Evolutionary conservation across 2,113 vertebrate species (phyloP), one percentile per base, ranked within the genome.

Genomic region (Odontophorus gujanensis): DNA sequence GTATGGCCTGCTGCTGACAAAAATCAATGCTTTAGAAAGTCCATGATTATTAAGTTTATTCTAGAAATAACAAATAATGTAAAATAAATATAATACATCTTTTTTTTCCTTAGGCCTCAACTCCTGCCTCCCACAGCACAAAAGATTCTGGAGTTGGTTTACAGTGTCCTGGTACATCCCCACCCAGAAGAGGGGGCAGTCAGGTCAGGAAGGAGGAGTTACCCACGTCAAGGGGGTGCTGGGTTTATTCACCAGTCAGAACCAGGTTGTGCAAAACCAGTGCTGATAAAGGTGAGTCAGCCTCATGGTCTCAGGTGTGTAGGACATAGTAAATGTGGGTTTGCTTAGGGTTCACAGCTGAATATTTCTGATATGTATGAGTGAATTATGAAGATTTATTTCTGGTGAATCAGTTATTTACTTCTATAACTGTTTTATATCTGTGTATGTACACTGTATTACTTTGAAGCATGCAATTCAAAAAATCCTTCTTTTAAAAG

Each of bases 81-180:
- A 38, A 38, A 7, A 38, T 38, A 38, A 62, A 34, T 34, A 28
- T 21, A 71, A 81, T 28, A 19, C 3, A 0, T 6, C 1, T 17
- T 50, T 40, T 40, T 42, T 74, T 59, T 71, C 84, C 90, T 80
- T 86, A 99, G 99, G 96, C 90, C 87, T 97, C 98, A 30, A 98
- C 98, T 96, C 97, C 98, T 24, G 98, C 95, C 77, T 99, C 98
- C 81, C 97, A 90, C 48, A 98, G 97, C 89, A 98, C 99, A 24
- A 98, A 97, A 69, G 99, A 99, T 95, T 99, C 99, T 57, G 99
- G 98, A 14, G 84, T 99, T 25, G 98, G 97, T 76, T 96, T 98
- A 26, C 98, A 96, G 42, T 97, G 96, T 62, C 95, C 97, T 80
- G 93, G 97, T 32, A 96, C 97, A 17, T 98, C 96, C 68, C 90